These are phyloP conservation scores for Dipodomys ordii DNA, from an alignment of 2,113 vertebrate genomes.

Conservation along the genomic window DNA sequence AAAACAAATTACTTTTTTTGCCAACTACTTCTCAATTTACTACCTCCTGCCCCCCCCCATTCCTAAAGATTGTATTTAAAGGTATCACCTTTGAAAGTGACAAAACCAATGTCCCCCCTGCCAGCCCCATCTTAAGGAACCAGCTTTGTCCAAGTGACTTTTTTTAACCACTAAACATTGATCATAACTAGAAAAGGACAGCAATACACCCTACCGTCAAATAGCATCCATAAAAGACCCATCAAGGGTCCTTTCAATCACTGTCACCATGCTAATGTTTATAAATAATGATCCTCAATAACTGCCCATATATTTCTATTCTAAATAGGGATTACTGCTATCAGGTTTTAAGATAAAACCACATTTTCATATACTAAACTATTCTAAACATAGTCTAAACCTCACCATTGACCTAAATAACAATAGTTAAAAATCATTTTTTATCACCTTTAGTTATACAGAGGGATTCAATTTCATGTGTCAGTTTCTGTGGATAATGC, in stretches of 20 bases:
- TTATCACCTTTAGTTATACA: no score
- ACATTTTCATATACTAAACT: neutral
- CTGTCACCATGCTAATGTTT: neutral
- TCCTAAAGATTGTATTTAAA: constrained; percentile 45
- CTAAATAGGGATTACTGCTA: neutral
- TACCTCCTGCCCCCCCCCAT: neutral
- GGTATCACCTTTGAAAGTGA: neutral
- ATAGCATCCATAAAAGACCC: neutral
- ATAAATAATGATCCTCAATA: neutral
- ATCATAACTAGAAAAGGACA: constrained; percentile 9
- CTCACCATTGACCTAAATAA: neutral
- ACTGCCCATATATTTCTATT: neutral
- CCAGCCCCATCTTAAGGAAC: neutral
- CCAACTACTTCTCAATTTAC: neutral
- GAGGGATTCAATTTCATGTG: no score
- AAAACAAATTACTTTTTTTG: constrained; percentile 2
- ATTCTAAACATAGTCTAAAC: constrained; percentile 8
- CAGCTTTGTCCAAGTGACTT: neutral
- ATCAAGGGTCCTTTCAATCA: neutral
- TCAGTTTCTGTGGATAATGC: no score
- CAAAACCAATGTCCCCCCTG: fast-evolving
- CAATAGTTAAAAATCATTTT: no score
- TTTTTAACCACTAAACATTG: neutral
- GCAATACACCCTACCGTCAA: neutral
- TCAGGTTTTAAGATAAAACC: constrained; percentile 26